Evolutionary conservation across 2,113 vertebrate species (phyloP).

Genomic region (Prochilodus magdalenae): DNA sequence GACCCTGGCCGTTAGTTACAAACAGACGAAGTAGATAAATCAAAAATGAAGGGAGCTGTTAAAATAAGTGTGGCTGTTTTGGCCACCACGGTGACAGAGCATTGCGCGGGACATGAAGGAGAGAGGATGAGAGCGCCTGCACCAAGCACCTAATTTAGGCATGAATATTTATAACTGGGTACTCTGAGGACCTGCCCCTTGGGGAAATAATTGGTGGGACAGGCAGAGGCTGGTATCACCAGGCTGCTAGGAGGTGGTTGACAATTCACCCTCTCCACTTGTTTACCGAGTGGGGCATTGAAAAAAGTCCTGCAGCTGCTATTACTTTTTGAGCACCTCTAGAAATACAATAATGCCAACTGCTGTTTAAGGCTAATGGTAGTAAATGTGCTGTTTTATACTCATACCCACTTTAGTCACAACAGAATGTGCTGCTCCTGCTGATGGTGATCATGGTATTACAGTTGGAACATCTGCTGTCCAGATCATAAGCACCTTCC

Average conservation of each 20-base stretch:
- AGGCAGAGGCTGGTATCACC: conserved; percentile 44
- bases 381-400: conserved; percentile 4
- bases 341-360: not conserved
- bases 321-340: not conserved
- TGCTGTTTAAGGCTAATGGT: not conserved
- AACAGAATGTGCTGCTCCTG: not conserved
- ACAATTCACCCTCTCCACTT: conserved; percentile 1
- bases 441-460: conserved; percentile 2
- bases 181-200: conserved; percentile 57
- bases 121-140: conserved; percentile 44
- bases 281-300: conserved; percentile 12
- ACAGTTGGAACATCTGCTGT: not conserved
- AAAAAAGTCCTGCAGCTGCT: conserved; percentile 9
- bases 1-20: conserved; percentile 65
- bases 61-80: conserved; percentile 60
- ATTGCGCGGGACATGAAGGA: conserved; percentile 41
- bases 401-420: not conserved
- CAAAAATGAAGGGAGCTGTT: conserved; percentile 70
- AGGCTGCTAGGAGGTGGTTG: conserved; percentile 9
- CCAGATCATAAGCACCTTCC: not conserved
- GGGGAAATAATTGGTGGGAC: conserved; percentile 62
- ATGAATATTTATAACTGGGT: conserved; percentile 76
- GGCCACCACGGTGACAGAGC: conserved; percentile 60
- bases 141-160: conserved; percentile 63
- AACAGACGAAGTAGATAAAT: conserved; percentile 78